Conservation (phyloP, 2,797 vertebrate genomes). For the Synaphobranchus kaupii region DNA sequence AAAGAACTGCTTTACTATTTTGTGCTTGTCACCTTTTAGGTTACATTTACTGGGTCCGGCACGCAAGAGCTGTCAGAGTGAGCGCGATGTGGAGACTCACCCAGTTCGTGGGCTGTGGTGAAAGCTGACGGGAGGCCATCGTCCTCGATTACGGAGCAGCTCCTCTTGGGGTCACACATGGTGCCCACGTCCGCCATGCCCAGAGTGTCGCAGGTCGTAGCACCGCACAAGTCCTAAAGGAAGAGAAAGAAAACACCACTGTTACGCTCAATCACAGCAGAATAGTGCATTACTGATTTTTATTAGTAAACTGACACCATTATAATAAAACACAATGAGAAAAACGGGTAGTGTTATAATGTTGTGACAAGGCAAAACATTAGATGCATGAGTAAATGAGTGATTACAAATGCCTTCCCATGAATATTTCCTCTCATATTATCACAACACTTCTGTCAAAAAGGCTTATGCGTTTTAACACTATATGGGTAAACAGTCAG, state of each 20-base stretch:
- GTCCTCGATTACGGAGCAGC: constrained; percentile 97
- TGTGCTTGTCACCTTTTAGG: neutral
- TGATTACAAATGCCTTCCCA: neutral
- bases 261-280: neutral
- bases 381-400: neutral
- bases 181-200: constrained; percentile 99
- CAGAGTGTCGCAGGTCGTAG: constrained; percentile 95
- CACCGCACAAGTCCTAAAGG: constrained; percentile 90
- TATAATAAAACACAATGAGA: neutral
- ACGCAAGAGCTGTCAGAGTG: neutral
- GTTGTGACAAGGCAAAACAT: neutral
- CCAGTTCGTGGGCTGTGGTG: constrained; percentile 96
- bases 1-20: neutral
- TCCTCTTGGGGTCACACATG: constrained; percentile 97
- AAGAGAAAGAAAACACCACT: neutral
- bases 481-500: neutral
- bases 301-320: neutral
- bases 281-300: neutral
- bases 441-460: neutral
- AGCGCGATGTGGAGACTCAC: constrained; percentile 63
- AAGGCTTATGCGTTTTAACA: neutral
- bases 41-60: neutral
- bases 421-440: neutral
- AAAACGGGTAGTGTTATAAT: neutral
- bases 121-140: constrained; percentile 96